Base-by-base conservation (phyloP, 1,140 invertebrate species). In the Drosophila miranda region DNA sequence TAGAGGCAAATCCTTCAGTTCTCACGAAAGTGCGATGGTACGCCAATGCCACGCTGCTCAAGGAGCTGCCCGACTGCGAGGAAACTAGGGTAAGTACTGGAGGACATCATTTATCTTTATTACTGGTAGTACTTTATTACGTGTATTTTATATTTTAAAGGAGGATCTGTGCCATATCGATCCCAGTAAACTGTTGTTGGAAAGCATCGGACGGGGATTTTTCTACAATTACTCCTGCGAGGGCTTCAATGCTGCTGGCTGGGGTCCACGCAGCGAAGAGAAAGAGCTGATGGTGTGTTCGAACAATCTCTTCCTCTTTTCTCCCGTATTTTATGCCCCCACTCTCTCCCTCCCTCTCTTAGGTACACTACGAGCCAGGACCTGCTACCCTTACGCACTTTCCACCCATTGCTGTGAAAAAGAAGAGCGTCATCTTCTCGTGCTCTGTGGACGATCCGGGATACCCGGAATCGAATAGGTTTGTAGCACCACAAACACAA, bases 191-290 rank as follows among this genome's bases (percentile, higher is more conserved):
- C 92, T 97, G 67, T 92, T 97, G 34, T 92, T 98, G 16, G 95
- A 96, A 74, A 94, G 95, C 67, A 96, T 97, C 13, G 95, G 94
- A 6, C 93, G 96, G 61, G 94, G 94, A 51, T 97, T 97, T 89
- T 96, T 97, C 67, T 97, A 97, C n/a, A 97, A 98, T 91, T 98
- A 97, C 91, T 96, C 96, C 0, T 98, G 97, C 90, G 94, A 96
- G 79, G 97, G 96, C 2, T 94, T 94, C 82, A 98, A 97, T 91
- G 93, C 94, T 11, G 96, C 96, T 13, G 97, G 96, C 9, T 97
- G 96, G 95, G 96, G 96, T 34, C 93, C 93, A 9, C 92, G 94
- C 64, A 97, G 96, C 6, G 92, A 93, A 23, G 94, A 94, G 54
- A 94, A 94, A 8, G 94, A 96, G 73, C 92, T 97, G 8, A 73